Evolutionary conservation across 2,888 invertebrate species (phyloP), one percentile per base, ranked within the genome.

Genomic region (Odontocerum albicorne): DNA sequence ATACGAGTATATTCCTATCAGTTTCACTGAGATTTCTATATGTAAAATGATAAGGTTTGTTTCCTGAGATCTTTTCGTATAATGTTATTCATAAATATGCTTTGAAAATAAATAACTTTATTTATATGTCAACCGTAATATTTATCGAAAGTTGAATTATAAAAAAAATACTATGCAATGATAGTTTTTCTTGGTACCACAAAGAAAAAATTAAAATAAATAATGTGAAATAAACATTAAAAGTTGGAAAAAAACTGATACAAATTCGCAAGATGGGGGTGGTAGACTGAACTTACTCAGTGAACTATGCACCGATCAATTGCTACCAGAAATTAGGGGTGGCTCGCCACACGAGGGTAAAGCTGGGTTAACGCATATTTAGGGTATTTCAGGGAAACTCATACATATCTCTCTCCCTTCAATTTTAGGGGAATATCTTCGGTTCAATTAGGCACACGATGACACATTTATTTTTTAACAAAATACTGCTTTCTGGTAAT

Each of bases 401-500:
- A 3, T 22, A 32, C 16, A 36, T 22, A 38, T 47, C 21, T 22
- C 12, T 33, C 44, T 32, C 13, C 13, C 13, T 27, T 13, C n/a
- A 1, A 27, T 21, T 19, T 32, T 15, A 13, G 10, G 10, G 13
- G 19, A 15, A 20, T 8, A 21, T 36, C 13, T 6, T 21, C 10
- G 22, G 4, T 35, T 20, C 55, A 58, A 58, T 58, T 58, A 58
- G 46, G 38, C 32, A 6, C 17, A 33, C 47, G 58, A 54, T 54
- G 58, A 58, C 50, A 55, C 47, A 50, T 58, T 58, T 58, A 54
- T 20, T 55, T 45, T 54, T 45, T 52, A 22, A 15, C 27, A n/a
- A n/a, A n/a, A n/a, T n/a, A n/a, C n/a, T n/a, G n/a, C n/a, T n/a
- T n/a, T n/a, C n/a, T n/a, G n/a, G n/a, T n/a, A n/a, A n/a, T n/a